phyloP scores from a whole-genome alignment of 2,113 vertebrate genomes.

The Pantherophis guttatus region DNA sequence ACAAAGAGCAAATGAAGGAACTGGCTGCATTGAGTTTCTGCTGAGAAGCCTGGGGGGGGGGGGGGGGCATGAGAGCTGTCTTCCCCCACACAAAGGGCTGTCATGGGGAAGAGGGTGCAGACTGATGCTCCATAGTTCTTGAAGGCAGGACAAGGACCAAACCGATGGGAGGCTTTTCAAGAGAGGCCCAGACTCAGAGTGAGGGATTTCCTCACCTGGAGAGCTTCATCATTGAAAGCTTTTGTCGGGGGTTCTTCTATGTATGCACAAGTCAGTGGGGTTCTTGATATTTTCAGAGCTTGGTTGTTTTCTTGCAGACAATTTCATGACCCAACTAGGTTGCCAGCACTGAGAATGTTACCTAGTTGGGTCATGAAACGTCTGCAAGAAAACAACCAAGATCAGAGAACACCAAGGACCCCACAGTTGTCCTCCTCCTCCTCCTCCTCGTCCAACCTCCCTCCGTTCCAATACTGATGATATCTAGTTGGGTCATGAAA shows the following conservation, averaged over 20 bases:
- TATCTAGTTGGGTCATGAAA: too few species aligned
- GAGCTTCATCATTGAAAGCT: background rate
- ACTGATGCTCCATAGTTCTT: fast-evolving
- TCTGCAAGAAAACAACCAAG: background rate
- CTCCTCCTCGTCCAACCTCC: background rate
- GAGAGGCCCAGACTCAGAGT: background rate
- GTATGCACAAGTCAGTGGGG: too few species aligned
- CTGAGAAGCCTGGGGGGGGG: background rate
- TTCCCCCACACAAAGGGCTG: background rate
- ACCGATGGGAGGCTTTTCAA: fast-evolving
- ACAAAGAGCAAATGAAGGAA: background rate
- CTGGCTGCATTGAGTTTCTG: background rate
- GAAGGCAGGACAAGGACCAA: background rate
- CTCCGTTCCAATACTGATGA: background rate
- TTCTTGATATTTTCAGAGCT: background rate
- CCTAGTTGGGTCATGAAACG: background rate
- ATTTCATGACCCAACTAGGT: background rate
- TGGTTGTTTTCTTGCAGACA: background rate
- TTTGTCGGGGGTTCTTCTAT: background rate
- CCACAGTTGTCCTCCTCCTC: background rate
- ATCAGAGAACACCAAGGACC: background rate
- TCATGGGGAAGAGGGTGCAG: background rate
- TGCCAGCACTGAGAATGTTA: background rate
- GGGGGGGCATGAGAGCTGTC: background rate
- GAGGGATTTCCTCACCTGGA: background rate